Percentiles rank a stretch among this genome's conserved stretches.
Evolutionary conservation across 2,113 vertebrate species (phyloP).

Genomic region (Pomatostomus ruficeps): DNA sequence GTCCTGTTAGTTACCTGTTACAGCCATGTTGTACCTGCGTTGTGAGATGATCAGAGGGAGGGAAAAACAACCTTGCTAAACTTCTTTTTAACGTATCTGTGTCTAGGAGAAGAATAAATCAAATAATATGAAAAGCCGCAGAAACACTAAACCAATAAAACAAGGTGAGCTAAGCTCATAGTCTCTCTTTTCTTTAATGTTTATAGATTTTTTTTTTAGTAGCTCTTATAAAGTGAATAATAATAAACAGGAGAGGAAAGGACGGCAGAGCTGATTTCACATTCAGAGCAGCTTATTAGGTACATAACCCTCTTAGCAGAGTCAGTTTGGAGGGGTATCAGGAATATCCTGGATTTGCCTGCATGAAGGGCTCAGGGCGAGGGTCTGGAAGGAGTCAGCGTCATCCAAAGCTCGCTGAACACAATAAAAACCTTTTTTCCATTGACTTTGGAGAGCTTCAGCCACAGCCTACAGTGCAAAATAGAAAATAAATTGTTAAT

Average conservation of each 20-base stretch:
- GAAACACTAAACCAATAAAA: constrained; percentile 83
- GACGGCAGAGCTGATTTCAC: constrained; percentile 16
- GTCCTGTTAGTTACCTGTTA: constrained; percentile 20
- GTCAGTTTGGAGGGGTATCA: not conserved
- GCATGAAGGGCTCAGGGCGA: not conserved
- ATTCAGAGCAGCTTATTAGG: constrained; percentile 9
- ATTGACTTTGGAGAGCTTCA: constrained; percentile 1
- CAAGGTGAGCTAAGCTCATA: constrained; percentile 73
- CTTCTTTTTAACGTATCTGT: constrained; percentile 63
- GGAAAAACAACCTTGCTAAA: constrained; percentile 37
- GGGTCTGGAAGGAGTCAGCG: not conserved
- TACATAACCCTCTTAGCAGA: not conserved
- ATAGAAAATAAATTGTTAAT: not conserved
- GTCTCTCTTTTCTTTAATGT: constrained; percentile 48
- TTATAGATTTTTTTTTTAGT: constrained; percentile 30
- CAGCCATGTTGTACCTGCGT: constrained; percentile 17
- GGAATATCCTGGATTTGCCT: not conserved
- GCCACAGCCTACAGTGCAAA: not conserved
- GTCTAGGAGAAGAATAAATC: constrained; percentile 82
- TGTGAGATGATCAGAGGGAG: constrained; percentile 45
- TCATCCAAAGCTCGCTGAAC: not conserved
- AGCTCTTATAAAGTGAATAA: constrained; percentile 29
- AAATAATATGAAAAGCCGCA: constrained; percentile 80
- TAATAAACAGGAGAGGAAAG: constrained; percentile 15
- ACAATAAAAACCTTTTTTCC: not conserved